Percentiles rank a stretch among this genome's conserved stretches.
Evolutionary conservation across 2,113 vertebrate genomes (phyloP).

Genomic region (Corythaixoides concolor): DNA sequence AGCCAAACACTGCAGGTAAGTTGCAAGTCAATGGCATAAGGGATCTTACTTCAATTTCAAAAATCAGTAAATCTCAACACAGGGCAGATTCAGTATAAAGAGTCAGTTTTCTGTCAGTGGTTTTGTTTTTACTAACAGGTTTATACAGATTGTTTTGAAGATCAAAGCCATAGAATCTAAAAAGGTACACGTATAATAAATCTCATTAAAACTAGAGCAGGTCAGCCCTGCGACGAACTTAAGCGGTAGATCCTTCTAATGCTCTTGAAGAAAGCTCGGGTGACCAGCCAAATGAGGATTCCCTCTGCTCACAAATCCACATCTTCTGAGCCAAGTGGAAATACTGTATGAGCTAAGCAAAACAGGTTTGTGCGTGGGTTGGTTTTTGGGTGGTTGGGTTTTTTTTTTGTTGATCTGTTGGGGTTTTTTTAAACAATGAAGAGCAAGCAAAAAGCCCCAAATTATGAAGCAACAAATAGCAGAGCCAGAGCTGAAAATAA

Average conservation of each 20-base stretch:
- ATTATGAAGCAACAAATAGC: constrained; percentile 1
- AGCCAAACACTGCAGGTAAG: not conserved
- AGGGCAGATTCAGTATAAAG: not conserved
- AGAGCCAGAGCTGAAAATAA: constrained; percentile 34
- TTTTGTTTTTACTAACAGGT: not conserved
- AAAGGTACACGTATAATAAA: constrained; percentile 56
- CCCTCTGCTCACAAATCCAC: constrained; percentile 41
- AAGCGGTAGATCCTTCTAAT: constrained; percentile 53
- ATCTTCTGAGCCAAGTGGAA: constrained; percentile 49
- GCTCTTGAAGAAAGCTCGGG: constrained; percentile 26
- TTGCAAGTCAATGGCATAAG: not conserved
- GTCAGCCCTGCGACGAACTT: constrained; percentile 37
- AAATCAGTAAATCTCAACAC: not conserved
- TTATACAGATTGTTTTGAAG: not conserved
- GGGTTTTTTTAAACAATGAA: constrained; percentile 8
- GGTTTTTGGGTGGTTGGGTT: not conserved
- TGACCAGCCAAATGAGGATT: constrained; percentile 41
- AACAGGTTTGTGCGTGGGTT: not conserved
- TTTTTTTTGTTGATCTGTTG: too few relatives aligned
- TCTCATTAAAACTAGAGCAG: constrained; percentile 53
- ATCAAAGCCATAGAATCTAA: not conserved
- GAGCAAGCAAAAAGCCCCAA: constrained; percentile 18
- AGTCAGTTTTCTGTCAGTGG: not conserved
- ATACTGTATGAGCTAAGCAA: constrained; percentile 11
- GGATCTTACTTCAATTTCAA: not conserved